phyloP scores from a whole-genome alignment of 2,797 vertebrate species.

The Rachycentron canadum region DNA sequence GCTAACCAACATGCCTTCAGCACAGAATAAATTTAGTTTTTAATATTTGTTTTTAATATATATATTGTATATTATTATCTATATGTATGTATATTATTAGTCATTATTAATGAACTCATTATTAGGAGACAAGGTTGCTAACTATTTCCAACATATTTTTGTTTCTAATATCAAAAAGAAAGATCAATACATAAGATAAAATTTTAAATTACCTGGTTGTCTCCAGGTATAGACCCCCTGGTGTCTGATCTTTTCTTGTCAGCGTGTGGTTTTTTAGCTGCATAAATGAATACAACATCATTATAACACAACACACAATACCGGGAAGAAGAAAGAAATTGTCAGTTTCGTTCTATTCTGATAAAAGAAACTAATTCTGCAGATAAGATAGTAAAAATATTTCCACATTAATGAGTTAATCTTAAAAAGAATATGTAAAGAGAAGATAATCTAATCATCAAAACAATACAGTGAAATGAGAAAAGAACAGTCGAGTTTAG shows the following conservation, averaged over 20 bases:
- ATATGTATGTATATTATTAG: too few species aligned
- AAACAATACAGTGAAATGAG: neutral
- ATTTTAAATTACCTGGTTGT: too few species aligned
- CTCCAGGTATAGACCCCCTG: too few species aligned
- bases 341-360: neutral
- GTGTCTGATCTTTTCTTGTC: neutral
- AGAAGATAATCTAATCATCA: neutral
- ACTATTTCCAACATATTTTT: too few species aligned
- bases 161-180: neutral
- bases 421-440: too few species aligned
- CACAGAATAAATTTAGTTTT: too few species aligned
- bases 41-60: too few species aligned
- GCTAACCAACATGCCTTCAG: too few species aligned
- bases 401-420: too few species aligned
- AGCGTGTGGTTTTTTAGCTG: slow-evolving; percentile 17
- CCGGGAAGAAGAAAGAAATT: neutral
- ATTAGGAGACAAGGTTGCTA: too few species aligned
- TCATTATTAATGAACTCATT: too few species aligned
- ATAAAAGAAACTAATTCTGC: neutral
- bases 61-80: too few species aligned
- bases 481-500: slow-evolving; percentile 34
- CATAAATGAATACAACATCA: neutral
- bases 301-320: slow-evolving; percentile 5
- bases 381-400: neutral
- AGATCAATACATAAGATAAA: neutral